Percentiles rank a stretch among this genome's conserved stretches.
Conservation (phyloP, 2,888 invertebrate genomes). For the Chalcosyrphus nemorum region DNA sequence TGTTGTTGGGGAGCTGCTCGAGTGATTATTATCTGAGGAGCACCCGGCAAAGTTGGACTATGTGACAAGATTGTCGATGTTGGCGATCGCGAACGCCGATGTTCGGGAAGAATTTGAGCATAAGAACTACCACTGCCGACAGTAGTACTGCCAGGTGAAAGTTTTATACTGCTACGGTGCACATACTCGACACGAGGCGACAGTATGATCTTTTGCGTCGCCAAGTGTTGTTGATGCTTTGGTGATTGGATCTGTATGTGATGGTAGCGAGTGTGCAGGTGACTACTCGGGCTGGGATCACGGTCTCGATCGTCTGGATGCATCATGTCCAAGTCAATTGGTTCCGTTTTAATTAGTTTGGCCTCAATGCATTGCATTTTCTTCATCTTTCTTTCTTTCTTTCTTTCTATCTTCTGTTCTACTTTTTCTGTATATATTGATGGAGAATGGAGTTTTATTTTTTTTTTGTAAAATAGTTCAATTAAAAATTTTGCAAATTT, state of each 20-base stretch:
- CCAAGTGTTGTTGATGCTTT: constrained; percentile 61
- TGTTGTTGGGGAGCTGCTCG: constrained; percentile 75
- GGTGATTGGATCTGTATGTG: constrained; percentile 80
- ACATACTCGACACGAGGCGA: constrained; percentile 80
- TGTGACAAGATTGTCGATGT: constrained; percentile 66
- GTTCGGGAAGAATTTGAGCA: constrained; percentile 55
- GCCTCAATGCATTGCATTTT: constrained; percentile 80
- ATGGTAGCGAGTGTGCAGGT: constrained; percentile 76
- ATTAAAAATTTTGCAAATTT: constrained; percentile 35
- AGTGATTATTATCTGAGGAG: constrained; percentile 80
- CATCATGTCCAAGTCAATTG: constrained; percentile 80
- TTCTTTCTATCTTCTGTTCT: constrained; percentile 27
- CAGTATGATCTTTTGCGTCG: constrained; percentile 79
- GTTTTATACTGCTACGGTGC: constrained; percentile 61
- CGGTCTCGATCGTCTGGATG: constrained; percentile 76
- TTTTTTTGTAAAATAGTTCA: constrained; percentile 29
- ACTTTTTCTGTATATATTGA: background rate
- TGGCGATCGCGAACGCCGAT: constrained; percentile 58
- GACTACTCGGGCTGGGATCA: constrained; percentile 41
- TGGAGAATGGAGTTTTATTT: background rate
- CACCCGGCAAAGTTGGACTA: constrained; percentile 64
- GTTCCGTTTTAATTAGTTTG: constrained; percentile 80
- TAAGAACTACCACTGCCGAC: constrained; percentile 24
- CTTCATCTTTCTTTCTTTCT: constrained; percentile 74
- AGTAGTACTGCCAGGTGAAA: constrained; percentile 59